Evolutionary conservation across 2,888 invertebrate genomes (phyloP), one percentile per base, ranked within the genome.

Genomic region (Torymus auratus): DNA sequence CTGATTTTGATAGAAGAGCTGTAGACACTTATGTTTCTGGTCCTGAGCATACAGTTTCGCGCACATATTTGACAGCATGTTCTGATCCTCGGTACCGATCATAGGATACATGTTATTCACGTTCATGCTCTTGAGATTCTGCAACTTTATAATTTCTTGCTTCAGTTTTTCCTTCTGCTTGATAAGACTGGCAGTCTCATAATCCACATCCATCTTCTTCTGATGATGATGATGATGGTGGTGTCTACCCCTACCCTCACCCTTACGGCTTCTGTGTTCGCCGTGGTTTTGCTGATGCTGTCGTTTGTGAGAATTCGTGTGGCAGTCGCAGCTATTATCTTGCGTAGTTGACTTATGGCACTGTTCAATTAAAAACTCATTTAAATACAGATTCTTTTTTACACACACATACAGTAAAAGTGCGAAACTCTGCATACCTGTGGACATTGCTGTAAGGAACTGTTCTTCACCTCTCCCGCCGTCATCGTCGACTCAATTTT

Each of bases 1-100:
- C 85, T 94, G 94, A 86, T 93, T 93, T 82, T 93, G 93, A 80
- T 94, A 91, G 71, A 93, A 92, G 83, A 92, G 91, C 88, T 94
- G 94, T 82, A 95, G 89, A 89, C 93, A 93, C 83, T 93, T 92
- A 88, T 94, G 93, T 82, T 93, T 92, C 84, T 94, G 92, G 86
- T 95, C 94, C 84, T 94, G 91, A 84, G 92, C 91, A 80, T 88
- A 89, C 77, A 91, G 84, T 83, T 89, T 89, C 81, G 87, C 85
- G 79, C 85, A 88, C 1, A 90, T 75, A 74, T 72, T 28, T 78
- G 85, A 62, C 83, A 86, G 13, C 84, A 84, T 52, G 86, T 83
- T 71, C 82, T 84, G 82, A 78, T 85, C 67, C 23, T 72, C 83
- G 28, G 64, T 78, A 28, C 70, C 80, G 23, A 60, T 83, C 69